Conservation (phyloP, 2,888 invertebrate genomes). For the Lasioglossum calceatum region DNA sequence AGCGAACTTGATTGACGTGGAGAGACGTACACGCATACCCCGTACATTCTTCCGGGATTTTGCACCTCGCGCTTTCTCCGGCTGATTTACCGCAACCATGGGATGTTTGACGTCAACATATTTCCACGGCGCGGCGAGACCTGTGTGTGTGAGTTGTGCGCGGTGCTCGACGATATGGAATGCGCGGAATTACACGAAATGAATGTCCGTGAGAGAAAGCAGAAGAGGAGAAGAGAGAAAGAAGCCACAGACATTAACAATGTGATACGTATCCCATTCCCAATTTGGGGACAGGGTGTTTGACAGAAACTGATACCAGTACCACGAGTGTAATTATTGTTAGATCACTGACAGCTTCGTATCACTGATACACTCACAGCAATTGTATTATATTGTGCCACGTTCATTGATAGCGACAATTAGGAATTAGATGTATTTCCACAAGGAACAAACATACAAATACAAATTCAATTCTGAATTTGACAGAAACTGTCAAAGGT, state of each 20-base stretch:
- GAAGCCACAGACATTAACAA: neutral
- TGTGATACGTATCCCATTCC: neutral
- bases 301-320: too few species aligned
- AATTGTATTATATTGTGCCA: too few species aligned
- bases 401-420: too few species aligned
- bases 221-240: too few species aligned
- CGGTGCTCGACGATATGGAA: neutral
- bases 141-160: neutral
- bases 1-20: neutral
- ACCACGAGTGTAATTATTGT: too few species aligned
- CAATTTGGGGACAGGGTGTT: neutral
- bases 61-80: neutral
- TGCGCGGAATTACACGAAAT: neutral
- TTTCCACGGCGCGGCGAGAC: neutral
- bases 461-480: too few species aligned
- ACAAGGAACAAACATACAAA: too few species aligned
- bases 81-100: slow-evolving; percentile 6
- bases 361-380: too few species aligned
- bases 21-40: neutral
- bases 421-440: too few species aligned
- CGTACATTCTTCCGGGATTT: slow-evolving; percentile 1
- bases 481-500: too few species aligned
- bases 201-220: neutral
- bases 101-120: neutral
- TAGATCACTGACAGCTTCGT: too few species aligned